Conservation (phyloP, 2,888 invertebrate genomes). For the Ophioninae sp. region DNA sequence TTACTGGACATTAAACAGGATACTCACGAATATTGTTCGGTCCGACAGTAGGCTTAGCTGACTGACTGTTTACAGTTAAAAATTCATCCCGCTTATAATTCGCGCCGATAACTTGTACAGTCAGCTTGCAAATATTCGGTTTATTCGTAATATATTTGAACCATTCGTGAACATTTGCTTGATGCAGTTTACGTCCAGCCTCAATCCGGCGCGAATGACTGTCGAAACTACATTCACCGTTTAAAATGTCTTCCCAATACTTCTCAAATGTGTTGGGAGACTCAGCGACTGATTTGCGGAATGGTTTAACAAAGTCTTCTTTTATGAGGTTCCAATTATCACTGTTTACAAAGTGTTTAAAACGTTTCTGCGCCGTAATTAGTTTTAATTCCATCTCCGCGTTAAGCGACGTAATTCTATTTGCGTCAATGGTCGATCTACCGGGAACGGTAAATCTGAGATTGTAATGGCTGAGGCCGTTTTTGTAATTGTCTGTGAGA, state of each 20-base stretch:
- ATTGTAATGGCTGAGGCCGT: background rate
- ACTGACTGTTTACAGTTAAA: background rate
- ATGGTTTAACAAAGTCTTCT: background rate
- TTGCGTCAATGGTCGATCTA: background rate
- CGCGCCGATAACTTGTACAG: background rate
- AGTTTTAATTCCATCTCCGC: background rate
- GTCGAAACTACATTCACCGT: background rate
- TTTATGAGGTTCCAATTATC: background rate
- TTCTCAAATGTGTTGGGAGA: background rate
- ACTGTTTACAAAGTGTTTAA: too few species aligned
- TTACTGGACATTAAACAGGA: background rate
- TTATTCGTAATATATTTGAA: background rate
- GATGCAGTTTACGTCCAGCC: background rate
- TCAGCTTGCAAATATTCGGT: background rate
- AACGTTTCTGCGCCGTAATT: background rate
- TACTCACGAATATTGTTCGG: slow-evolving; percentile 1
- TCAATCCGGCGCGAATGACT: background rate
- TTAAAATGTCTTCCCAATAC: slow-evolving; percentile 10
- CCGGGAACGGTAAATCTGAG: background rate
- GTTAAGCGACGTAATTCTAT: background rate
- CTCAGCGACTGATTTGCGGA: background rate
- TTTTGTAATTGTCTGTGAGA: background rate
- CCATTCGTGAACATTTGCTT: background rate
- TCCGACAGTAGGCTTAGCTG: background rate
- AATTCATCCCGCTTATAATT: background rate